Evolutionary conservation across 2,797 vertebrate genomes (phyloP).

Genomic region (Gadopsis bispinosus): DNA sequence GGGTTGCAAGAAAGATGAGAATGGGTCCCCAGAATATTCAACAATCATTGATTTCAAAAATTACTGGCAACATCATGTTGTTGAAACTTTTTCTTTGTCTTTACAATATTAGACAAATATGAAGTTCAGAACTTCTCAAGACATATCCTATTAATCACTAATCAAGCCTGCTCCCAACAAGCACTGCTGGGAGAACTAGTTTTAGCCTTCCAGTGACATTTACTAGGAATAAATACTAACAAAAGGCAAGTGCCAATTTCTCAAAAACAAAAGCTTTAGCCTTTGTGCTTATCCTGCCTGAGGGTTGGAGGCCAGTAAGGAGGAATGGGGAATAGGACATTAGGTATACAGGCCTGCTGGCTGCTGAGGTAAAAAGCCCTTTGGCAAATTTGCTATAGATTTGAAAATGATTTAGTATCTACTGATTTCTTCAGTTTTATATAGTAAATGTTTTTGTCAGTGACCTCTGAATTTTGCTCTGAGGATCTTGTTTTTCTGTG

Average conservation of each 20-base stretch:
- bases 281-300: not conserved
- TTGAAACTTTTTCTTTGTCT: constrained; percentile 32
- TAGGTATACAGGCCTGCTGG: not conserved
- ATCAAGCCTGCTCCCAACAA: constrained; percentile 49
- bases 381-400: not conserved
- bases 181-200: constrained; percentile 31
- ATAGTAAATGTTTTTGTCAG: not conserved
- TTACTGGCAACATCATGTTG: constrained; percentile 36
- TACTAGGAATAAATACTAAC: constrained; percentile 32
- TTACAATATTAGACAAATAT: constrained; percentile 31
- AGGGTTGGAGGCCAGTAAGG: not conserved
- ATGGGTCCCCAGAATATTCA: constrained; percentile 55
- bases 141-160: constrained; percentile 57
- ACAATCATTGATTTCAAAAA: constrained; percentile 47
- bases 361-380: not conserved
- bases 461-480: not conserved
- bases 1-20: constrained; percentile 60
- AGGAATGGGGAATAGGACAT: not conserved
- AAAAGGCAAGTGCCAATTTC: constrained; percentile 22
- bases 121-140: constrained; percentile 24
- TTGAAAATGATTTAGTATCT: constrained; percentile 1
- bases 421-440: not conserved
- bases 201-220: constrained; percentile 30
- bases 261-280: constrained; percentile 10
- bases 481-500: not conserved